Conservation (phyloP, 2,888 invertebrate species). For the Chymomyza caudatula region DNA sequence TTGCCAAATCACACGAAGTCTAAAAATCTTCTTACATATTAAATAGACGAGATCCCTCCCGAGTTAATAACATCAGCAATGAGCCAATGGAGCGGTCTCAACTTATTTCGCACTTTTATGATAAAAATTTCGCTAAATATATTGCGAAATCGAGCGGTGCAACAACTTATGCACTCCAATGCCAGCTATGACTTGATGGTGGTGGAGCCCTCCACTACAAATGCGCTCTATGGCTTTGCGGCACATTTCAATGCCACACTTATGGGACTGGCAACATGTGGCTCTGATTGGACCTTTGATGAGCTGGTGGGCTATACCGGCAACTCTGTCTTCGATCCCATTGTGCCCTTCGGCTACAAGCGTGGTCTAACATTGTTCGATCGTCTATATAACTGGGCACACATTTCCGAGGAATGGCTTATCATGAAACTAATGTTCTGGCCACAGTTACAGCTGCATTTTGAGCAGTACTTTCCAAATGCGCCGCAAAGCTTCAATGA, state of each 20-base stretch:
- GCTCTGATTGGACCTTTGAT: conserved; percentile 61
- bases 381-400: conserved; percentile 68
- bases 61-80: not conserved
- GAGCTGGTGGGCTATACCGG: conserved; percentile 57
- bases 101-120: conserved; percentile 18
- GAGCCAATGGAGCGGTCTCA: conserved; percentile 14
- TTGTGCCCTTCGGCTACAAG: conserved; percentile 44
- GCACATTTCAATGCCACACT: conserved; percentile 66
- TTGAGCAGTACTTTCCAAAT: conserved; percentile 52
- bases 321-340: conserved; percentile 62
- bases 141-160: conserved; percentile 38
- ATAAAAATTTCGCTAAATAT: conserved; percentile 29
- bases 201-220: conserved; percentile 67
- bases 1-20: not conserved
- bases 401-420: conserved; percentile 53
- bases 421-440: conserved; percentile 47
- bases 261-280: conserved; percentile 60
- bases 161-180: conserved; percentile 61
- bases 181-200: conserved; percentile 73
- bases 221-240: conserved; percentile 71
- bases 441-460: conserved; percentile 45
- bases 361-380: conserved; percentile 64
- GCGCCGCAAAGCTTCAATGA: conserved; percentile 40
- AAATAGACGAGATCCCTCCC: not conserved
- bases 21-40: not conserved